Base-by-base conservation (phyloP, 2,888 invertebrate genomes). In the Dryadula phaetusa region DNA sequence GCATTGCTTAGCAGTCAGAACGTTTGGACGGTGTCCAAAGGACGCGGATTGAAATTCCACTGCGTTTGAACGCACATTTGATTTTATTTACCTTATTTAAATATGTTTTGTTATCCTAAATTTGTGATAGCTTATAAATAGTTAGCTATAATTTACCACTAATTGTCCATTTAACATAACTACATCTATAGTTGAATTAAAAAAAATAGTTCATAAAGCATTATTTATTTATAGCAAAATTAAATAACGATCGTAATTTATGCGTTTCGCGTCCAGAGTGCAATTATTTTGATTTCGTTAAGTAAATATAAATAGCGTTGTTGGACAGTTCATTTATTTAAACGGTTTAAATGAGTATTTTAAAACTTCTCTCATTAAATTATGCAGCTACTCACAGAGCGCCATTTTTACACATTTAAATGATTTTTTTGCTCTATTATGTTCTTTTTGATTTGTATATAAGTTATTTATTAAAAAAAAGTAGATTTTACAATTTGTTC, bases 231-330 rank as follows among this genome's bases (percentile, higher is more conserved):
- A 54, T 12, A 58, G 62, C 64, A 16, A 64, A 64, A 70, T 70
- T 52, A 66, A 63, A 63, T 61, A 63, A 47, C 40, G 22, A 22
- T 6, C 16, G 54, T 69, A 66, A 69, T 67, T 67, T 67, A 69
- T 69, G 66, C 62, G 40, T 34, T 56, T 56, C 66, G 49, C 68
- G 62, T 69, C 62, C 65, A 49, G 54, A 44, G 47, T 37, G 62
- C 66, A 69, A 69, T 68, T 69, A 65, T 62, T 69, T 58, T 66
- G 42, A 62, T 61, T 42, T 62, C 47, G 40, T 64, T 47, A 40
- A 58, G 37, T 47, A 56, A 47, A 60, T 60, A 60, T 60, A 58
- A 64, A 64, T 56, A 47, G 37, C 37, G 56, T 28, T 54, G 54
- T 22, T n/a, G 37, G 64, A 58, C 37, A 40, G 46, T 58, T 56